Evolutionary conservation across 2,797 vertebrate genomes (phyloP), one percentile per base, ranked within the genome.

Genomic region (Eulemur rubriventer): DNA sequence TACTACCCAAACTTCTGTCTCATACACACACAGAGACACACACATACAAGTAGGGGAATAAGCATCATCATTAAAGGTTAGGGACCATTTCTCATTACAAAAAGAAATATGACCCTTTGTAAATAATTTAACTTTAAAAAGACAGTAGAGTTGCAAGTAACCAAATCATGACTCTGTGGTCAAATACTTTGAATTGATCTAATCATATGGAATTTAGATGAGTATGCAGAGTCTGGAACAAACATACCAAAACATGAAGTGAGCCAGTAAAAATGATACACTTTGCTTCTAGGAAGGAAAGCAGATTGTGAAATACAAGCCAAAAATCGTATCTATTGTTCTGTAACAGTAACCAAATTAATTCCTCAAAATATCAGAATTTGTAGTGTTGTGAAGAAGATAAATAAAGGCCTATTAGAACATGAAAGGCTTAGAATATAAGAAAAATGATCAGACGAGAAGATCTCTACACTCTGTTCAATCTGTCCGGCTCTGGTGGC

Each of bases 271-370:
- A 94, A 81, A 35, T 75, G 48, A 82, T 48, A 2, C 22, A 79
- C 26, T 86, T 94, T 55, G 2, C 83, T 73, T 83, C 14, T 75
- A 70, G 67, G 10, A 46, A 88, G 50, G 59, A 91, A 91, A 88
- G 55, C 0, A 28, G 28, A 41, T 67, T 55, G 28, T 92, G 11
- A 95, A 89, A 38, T 35, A 83, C 20, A 90, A 59, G 59, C 81
- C 13, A 92, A 70, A 95, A 67, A 35, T 83, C 28, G 14, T 89
- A 65, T 88, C 35, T 84, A 28, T 82, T 24, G 89, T 89, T 85
- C 46, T 76, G 7, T 61, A 87, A 70, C 65, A 83, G 90, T 85
- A 75, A 70, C 13, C 13, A 97, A 96, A 88, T 95, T 79, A 95
- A 95, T 94, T 92, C 41, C 41, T 94, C 4, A 70, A 63, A 89